Base-by-base conservation (phyloP, 92 coral and sea anemone genomes). In the Anthopleura xanthogrammica region DNA sequence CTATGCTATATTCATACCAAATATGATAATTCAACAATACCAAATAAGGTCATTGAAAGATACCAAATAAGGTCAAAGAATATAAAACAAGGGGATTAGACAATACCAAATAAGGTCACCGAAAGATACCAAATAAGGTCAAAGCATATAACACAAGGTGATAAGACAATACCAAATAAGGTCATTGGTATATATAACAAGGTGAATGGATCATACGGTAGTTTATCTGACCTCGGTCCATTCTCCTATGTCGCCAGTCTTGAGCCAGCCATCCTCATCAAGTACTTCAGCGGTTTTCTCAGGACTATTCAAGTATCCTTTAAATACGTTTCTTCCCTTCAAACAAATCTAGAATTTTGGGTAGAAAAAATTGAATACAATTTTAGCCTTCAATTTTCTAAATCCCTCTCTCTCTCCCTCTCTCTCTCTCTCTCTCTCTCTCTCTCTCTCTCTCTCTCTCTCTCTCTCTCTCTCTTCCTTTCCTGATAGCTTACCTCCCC, bases 211-310 rank as follows among this genome's bases (percentile, higher is more conserved):
- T 13, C 19, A 58, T 5, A 46, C 50, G 13, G 13, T 58, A 58
- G 64, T 58, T 58, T 19, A 19, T 58, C 64, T 14, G 14, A 92
- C 97, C 94, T 87, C 77, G 73, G 90, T 91, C 97, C 97, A 92
- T 74, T 92, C 92, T 62, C 97, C 97, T 9, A 92, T 86, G 60
- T 92, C 97, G 17, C 97, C 97, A 42, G 94, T 92, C 83, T 90
- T 91, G 75, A 92, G 97, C 97, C 96, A 92, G 89, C 90, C 92
- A 17, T 92, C 92, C 50, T 92, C 50, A 70, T 86, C 96, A 52
- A 92, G 84, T 40, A 88, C 74, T 80, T 90, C 96, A 72, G 92
- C 92, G 41, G 96, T 92, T 75, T 85, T 92, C 39, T 77, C 85
- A 1, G 93, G 93, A 77, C 90, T 88, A 52, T 90, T 86, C 36